A percentile compares a stretch with the other conserved stretches of the same genome.
Evolutionary conservation across 1,140 invertebrate genomes (phyloP).

Genomic region (Trachymyrmex cornetzi): DNA sequence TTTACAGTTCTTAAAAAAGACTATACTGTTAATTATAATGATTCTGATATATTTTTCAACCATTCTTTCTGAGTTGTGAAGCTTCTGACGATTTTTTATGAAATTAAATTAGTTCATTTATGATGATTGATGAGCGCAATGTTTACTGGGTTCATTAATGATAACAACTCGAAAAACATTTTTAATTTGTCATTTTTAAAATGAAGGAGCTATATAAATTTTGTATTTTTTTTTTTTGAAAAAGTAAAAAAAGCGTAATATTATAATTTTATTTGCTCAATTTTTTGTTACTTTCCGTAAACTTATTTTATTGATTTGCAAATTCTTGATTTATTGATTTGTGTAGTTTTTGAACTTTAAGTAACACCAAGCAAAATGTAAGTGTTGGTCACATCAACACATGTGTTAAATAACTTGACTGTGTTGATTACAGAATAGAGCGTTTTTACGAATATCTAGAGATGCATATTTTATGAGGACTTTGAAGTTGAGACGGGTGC

Average conservation of each 20-base stretch:
- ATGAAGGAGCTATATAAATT: background rate
- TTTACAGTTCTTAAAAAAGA: no score
- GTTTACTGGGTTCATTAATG: no score
- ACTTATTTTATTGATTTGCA: background rate
- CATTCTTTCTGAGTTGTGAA: no score
- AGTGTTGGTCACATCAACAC: background rate
- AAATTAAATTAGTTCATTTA: no score
- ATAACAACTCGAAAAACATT: no score
- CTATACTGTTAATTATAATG: no score
- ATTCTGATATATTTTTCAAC: no score
- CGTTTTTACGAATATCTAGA: conserved; percentile 1
- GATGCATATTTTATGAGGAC: background rate
- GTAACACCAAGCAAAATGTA: background rate
- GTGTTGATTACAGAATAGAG: background rate
- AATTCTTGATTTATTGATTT: background rate
- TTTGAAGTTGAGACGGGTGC: conserved; percentile 25
- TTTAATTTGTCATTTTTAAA: no score
- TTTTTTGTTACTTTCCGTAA: background rate
- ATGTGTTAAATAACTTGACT: background rate
- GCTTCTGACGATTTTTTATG: no score
- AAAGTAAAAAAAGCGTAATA: background rate
- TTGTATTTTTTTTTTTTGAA: background rate
- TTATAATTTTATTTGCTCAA: background rate
- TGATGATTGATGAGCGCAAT: no score
- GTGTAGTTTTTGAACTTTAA: background rate